phyloP scores from a whole-genome alignment of 2,113 vertebrate genomes.

The Hemiprocne comata region DNA sequence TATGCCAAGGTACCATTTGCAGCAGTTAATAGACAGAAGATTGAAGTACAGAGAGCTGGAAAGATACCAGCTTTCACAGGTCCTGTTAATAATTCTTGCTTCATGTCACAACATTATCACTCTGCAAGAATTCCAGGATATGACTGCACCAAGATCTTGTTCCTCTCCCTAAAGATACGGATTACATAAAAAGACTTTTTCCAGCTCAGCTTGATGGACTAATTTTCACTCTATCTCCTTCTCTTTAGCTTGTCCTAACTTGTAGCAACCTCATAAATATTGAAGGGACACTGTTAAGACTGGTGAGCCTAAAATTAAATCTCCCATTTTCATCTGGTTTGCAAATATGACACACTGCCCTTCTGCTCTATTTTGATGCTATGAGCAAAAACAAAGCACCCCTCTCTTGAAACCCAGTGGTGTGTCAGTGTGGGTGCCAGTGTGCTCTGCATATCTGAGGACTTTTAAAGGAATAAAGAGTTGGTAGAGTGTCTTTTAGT shows the following conservation, averaged over 20 bases:
- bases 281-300: neutral
- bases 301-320: neutral
- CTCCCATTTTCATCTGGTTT: neutral
- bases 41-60: conserved; percentile 15
- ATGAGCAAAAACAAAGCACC: neutral
- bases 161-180: neutral
- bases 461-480: neutral
- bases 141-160: neutral
- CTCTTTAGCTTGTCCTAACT: neutral
- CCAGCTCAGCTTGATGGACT: neutral
- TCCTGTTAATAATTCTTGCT: conserved; percentile 38
- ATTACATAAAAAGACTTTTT: neutral
- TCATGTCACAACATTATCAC: conserved; percentile 14
- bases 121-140: neutral
- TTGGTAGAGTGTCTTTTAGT: neutral
- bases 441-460: neutral
- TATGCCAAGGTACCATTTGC: neutral
- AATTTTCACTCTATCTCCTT: conserved; percentile 1
- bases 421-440: neutral
- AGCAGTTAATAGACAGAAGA: conserved; percentile 27
- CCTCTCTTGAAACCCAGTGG: neutral
- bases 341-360: neutral
- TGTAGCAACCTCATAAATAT: conserved; percentile 40
- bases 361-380: neutral
- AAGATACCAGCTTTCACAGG: conserved; percentile 26